phyloP scores from a whole-genome alignment of 2,113 vertebrate genomes.

The Podocnemis expansa region DNA sequence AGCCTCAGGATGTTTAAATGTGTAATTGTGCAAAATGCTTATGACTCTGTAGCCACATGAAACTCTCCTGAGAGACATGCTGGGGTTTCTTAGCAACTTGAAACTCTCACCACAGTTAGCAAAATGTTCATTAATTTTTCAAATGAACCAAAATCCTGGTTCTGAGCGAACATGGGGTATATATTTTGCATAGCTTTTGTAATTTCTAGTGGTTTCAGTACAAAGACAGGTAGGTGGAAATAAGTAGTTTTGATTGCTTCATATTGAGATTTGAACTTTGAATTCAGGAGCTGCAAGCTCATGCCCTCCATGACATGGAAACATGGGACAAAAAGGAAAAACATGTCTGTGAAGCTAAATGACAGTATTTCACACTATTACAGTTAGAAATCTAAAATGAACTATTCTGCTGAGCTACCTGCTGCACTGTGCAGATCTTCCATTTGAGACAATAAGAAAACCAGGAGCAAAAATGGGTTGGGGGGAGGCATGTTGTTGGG shows the following conservation, averaged over 20 bases:
- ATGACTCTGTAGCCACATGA: not conserved
- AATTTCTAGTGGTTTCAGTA: not conserved
- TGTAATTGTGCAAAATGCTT: not conserved
- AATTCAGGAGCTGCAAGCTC: not conserved
- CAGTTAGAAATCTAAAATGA: not conserved
- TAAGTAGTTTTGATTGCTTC: not conserved
- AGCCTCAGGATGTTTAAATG: not conserved
- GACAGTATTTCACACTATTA: not conserved
- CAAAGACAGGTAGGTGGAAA: not conserved
- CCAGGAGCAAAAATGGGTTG: not conserved
- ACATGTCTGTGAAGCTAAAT: not conserved
- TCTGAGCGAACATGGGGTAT: not conserved
- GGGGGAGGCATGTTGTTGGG: not conserved
- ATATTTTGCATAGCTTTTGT: not conserved
- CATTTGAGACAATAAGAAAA: not conserved
- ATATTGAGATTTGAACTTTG: not conserved
- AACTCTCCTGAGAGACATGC: not conserved
- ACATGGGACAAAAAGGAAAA: accelerated
- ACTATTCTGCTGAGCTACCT: not conserved
- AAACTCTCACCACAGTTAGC: not conserved
- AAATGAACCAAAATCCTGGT: accelerated
- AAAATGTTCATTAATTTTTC: not conserved
- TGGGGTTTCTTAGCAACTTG: not conserved
- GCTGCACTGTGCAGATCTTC: not conserved
- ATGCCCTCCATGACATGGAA: not conserved